phyloP scores from a whole-genome alignment of 2,888 invertebrate species.

The Zaprionus obscuricornis region DNA sequence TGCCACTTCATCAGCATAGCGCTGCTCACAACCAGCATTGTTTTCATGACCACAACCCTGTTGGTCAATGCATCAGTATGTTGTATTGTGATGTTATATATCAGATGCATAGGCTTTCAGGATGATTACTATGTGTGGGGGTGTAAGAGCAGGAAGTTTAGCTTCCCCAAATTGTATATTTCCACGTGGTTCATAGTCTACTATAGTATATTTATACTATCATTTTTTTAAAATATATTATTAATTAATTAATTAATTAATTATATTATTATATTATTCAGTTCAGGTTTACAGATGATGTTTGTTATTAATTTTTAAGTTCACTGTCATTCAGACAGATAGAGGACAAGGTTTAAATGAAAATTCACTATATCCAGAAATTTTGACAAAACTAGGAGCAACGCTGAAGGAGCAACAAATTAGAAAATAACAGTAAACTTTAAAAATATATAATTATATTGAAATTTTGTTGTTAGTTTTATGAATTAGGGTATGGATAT shows the following conservation, averaged over 20 bases:
- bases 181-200: background rate
- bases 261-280: too few relatives aligned
- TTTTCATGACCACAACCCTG: slow-evolving; percentile 92
- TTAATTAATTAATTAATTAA: too few relatives aligned
- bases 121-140: too few relatives aligned
- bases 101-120: slow-evolving; percentile 88
- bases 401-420: slow-evolving; percentile 54
- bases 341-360: slow-evolving; percentile 24
- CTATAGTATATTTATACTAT: background rate
- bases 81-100: too few relatives aligned
- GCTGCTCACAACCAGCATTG: slow-evolving; percentile 95
- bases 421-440: slow-evolving; percentile 32
- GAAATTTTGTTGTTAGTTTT: slow-evolving; percentile 16
- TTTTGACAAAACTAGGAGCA: slow-evolving; percentile 66
- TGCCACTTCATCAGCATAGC: slow-evolving; percentile 88
- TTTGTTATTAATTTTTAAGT: slow-evolving; percentile 61
- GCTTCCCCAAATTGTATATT: slow-evolving; percentile 2
- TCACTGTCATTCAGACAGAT: too few relatives aligned
- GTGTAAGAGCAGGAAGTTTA: too few relatives aligned
- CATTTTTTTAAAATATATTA: too few relatives aligned
- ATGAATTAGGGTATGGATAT: slow-evolving; percentile 45
- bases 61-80: slow-evolving; percentile 92
- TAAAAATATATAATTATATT: slow-evolving; percentile 5
- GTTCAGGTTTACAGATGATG: slow-evolving; percentile 35
- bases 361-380: slow-evolving; percentile 52